These are phyloP conservation scores for Galerucella calmariensis DNA, from an alignment of 2,888 invertebrate species.

Conservation along the genomic window DNA sequence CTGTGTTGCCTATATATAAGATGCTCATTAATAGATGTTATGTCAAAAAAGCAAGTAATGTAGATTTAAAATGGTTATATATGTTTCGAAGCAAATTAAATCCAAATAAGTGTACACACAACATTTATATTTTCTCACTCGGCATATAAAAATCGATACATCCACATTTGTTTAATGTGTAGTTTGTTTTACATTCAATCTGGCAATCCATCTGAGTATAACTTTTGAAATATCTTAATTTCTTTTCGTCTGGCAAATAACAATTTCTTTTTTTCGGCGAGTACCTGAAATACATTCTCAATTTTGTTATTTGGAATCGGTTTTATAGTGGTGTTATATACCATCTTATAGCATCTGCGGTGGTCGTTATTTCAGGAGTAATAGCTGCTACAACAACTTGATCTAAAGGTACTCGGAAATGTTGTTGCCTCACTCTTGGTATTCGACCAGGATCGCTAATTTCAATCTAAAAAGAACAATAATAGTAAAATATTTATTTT, in stretches of 20 bases:
- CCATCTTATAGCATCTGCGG: constrained; percentile 72
- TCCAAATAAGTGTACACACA: background rate
- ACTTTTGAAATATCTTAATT: constrained; percentile 72
- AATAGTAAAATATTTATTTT: background rate
- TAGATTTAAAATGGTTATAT: no score
- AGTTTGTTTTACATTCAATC: constrained; percentile 76
- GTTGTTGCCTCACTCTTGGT: constrained; percentile 66
- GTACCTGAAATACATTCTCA: constrained; percentile 3
- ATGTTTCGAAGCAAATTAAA: no score
- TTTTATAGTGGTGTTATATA: constrained; percentile 51
- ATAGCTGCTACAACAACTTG: constrained; percentile 76
- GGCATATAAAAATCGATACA: constrained; percentile 74
- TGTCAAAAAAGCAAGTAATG: no score
- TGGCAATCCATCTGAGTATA: constrained; percentile 79
- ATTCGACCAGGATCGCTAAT: constrained; percentile 72
- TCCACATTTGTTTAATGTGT: constrained; percentile 65
- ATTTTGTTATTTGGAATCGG: background rate
- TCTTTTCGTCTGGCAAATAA: constrained; percentile 73
- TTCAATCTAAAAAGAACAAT: constrained; percentile 64
- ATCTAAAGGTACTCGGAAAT: constrained; percentile 67
- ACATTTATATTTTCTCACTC: constrained; percentile 54
- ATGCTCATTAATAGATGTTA: no score
- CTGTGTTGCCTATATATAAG: no score
- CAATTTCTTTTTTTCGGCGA: constrained; percentile 70
- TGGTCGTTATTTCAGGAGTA: constrained; percentile 79